Conservation (phyloP, 2,888 invertebrate species). For the Prosopocoilus inquinatus region DNA sequence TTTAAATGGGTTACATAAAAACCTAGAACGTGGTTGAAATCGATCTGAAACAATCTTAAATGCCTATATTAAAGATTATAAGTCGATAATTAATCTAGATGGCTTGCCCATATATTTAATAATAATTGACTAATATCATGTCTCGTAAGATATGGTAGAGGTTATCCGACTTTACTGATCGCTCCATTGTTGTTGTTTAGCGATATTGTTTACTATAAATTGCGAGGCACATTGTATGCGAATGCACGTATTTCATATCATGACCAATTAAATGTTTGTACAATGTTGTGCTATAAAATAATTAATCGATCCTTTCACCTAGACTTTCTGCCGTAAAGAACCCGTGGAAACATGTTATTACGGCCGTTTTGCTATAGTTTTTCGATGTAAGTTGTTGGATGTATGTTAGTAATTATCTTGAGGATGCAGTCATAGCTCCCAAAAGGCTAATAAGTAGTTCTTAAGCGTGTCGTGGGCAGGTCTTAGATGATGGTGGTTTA, state of each 20-base stretch:
- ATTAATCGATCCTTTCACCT: slow-evolving; percentile 48
- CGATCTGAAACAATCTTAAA: slow-evolving; percentile 2
- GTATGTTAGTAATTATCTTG: slow-evolving; percentile 1
- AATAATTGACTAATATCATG: slow-evolving; percentile 28
- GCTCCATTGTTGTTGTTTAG: slow-evolving; percentile 48
- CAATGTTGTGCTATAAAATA: slow-evolving; percentile 49
- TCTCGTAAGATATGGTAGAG: slow-evolving; percentile 29
- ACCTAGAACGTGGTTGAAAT: background rate
- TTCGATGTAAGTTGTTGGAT: slow-evolving; percentile 16
- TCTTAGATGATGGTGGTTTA: too few species aligned
- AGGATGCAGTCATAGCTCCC: background rate
- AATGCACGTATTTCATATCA: slow-evolving; percentile 47
- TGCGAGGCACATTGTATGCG: slow-evolving; percentile 46
- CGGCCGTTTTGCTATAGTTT: slow-evolving; percentile 22
- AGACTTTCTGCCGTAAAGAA: slow-evolving; percentile 31
- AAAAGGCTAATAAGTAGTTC: background rate
- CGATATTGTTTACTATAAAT: slow-evolving; percentile 50
- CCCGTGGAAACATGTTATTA: slow-evolving; percentile 24
- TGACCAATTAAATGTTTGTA: slow-evolving; percentile 48
- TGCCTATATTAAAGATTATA: slow-evolving; percentile 5
- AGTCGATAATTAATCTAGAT: slow-evolving; percentile 5
- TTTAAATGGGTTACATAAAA: background rate
- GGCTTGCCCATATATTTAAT: slow-evolving; percentile 18
- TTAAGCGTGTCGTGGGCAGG: background rate
- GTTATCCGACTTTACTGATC: slow-evolving; percentile 43